Evolutionary conservation across 2,797 vertebrate genomes (phyloP).

Genomic region (Phrynocephalus forsythii): DNA sequence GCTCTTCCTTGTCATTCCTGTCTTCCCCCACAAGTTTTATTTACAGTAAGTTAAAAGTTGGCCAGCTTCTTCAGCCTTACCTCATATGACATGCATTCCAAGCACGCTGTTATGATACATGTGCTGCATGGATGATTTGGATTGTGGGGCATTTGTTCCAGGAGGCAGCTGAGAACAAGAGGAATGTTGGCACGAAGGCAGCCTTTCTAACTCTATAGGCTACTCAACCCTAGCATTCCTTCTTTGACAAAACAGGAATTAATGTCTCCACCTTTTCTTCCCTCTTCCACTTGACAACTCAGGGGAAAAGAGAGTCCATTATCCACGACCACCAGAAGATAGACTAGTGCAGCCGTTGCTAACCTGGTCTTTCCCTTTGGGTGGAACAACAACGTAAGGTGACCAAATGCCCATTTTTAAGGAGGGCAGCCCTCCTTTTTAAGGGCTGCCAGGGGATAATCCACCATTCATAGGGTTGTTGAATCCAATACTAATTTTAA

Average conservation of each 20-base stretch:
- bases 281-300: background rate
- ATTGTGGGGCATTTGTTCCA: background rate
- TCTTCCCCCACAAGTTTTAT: background rate
- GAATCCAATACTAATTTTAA: too few relatives aligned
- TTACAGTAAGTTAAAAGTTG: background rate
- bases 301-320: background rate
- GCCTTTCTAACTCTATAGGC: too few relatives aligned
- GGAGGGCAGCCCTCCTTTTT: too few relatives aligned
- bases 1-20: background rate
- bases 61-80: slow-evolving; percentile 9
- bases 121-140: background rate
- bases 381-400: background rate
- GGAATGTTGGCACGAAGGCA: too few relatives aligned
- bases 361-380: background rate
- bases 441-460: background rate
- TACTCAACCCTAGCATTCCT: background rate
- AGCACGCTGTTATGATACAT: background rate
- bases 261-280: background rate
- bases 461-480: too few relatives aligned
- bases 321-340: background rate
- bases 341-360: background rate
- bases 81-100: slow-evolving; percentile 1
- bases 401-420: background rate
- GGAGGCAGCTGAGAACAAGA: background rate
- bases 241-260: background rate